Conservation (phyloP, 2,797 vertebrate genomes). For the Girardinus metallicus region DNA sequence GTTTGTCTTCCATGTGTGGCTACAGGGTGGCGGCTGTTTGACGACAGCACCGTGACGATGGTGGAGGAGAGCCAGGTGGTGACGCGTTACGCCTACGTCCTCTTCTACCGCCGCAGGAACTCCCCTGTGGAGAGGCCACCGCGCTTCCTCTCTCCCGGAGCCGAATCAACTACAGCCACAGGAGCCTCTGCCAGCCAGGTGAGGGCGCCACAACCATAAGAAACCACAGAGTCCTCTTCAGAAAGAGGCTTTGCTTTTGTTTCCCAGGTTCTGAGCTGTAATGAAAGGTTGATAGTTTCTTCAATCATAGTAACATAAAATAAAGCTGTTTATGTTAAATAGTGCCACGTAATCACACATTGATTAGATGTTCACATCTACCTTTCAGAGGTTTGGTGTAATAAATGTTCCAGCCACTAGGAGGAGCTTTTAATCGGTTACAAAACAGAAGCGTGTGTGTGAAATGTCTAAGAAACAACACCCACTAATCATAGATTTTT, state of each 20-base stretch:
- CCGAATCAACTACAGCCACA: constrained; percentile 79
- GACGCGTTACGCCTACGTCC: constrained; percentile 95
- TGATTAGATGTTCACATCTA: not conserved
- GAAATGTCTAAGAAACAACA: not conserved
- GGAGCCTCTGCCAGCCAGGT: constrained; percentile 95
- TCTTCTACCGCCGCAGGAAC: constrained; percentile 96
- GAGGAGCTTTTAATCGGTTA: not conserved
- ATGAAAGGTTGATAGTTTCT: not conserved
- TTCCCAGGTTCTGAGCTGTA: not conserved
- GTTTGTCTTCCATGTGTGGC: not conserved
- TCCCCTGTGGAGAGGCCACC: constrained; percentile 95
- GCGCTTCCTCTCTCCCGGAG: constrained; percentile 83
- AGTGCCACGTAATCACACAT: not conserved
- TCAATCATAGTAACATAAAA: not conserved
- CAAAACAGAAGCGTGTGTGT: constrained; percentile 6
- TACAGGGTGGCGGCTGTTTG: constrained; percentile 96
- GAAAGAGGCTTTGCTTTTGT: not conserved
- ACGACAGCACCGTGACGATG: constrained; percentile 96
- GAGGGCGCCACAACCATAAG: constrained; percentile 63
- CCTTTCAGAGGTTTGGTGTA: not conserved
- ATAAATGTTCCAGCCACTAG: not conserved
- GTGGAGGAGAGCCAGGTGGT: constrained; percentile 98
- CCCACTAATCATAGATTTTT: too few relatives aligned
- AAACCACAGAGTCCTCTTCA: not conserved
- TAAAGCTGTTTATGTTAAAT: not conserved